Base-by-base conservation (phyloP, 2,888 invertebrate genomes). In the Parascotia fuliginaria region DNA sequence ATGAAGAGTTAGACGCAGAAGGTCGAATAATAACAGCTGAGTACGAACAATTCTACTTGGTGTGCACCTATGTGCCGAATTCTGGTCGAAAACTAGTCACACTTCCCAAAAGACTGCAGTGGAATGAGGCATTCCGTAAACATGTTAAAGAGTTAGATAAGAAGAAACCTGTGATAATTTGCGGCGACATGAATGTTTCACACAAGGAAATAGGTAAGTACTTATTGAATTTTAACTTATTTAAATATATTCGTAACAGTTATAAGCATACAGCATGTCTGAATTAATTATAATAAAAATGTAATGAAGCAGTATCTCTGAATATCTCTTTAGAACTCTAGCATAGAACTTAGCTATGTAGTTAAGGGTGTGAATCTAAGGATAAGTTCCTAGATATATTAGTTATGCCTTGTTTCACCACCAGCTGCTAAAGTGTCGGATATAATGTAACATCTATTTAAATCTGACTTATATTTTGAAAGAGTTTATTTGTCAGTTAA, bases 101-200 rank as follows among this genome's bases (percentile, higher is more conserved):
- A 7, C 89, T 99, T 51, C 95, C 96, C 3, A 97, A 97, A 85
- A 95, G 98, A 70, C 93, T 97, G 79, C 93, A 96, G 72, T 99
- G 99, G 98, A 98, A 99, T 80, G 92, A 95, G 48, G 93, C 94
- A 19, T 98, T 99, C 76, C 94, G 95, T 62, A 92, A 93, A n/a
- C 95, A 96, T 79, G 85, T 99, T 9, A 94, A 95, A 73, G 93
- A 94, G 40, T 92, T 99, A 61, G 97, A 99, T 85, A 91, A 93
- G 55, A 95, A 95, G 69, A 99, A 99, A 80, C 98, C 99, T 6
- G 97, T 99, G 7, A 96, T 99, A 49, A 94, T 99, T 70, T 97
- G 97, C 77, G 99, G 99, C 0, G 99, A 99, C 85, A 95, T 99
- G 94, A 99, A 99, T 87, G 99, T 99, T 6, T 96, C 99, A 13